Conservation (phyloP, 2,113 vertebrate genomes). For the Eidolon helvum region DNA sequence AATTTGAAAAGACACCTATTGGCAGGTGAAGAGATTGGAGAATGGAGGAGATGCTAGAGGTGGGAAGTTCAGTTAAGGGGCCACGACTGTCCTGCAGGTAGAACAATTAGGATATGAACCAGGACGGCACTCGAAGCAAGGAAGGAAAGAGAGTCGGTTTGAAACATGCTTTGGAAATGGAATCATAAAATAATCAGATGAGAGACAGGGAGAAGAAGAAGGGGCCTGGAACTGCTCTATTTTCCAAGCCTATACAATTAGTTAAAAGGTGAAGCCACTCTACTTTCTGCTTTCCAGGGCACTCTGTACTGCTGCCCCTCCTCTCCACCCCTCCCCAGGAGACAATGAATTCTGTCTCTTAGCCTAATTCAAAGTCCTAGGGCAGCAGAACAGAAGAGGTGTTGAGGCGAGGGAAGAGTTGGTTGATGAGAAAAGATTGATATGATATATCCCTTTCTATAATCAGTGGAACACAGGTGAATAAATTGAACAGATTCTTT, state of each 20-base stretch:
- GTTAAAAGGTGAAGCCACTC: not conserved
- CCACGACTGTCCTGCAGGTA: not conserved
- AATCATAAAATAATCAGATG: not conserved
- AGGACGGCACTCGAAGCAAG: not conserved
- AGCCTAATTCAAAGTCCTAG: slow-evolving; percentile 32
- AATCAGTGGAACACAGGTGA: slow-evolving; percentile 73
- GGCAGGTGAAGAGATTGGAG: not conserved
- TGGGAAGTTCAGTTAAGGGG: not conserved
- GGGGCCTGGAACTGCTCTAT: not conserved
- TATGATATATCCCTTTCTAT: slow-evolving; percentile 67
- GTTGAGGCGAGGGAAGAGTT: slow-evolving; percentile 28
- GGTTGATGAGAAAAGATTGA: slow-evolving; percentile 68
- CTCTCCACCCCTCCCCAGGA: not conserved
- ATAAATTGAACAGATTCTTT: slow-evolving; percentile 69
- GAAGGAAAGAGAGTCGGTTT: not conserved
- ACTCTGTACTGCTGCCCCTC: not conserved
- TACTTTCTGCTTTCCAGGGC: not conserved
- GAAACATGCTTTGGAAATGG: not conserved
- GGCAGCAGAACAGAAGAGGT: slow-evolving; percentile 39
- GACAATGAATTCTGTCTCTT: slow-evolving; percentile 41
- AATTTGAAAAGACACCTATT: not conserved
- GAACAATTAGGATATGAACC: not conserved
- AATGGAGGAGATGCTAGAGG: not conserved
- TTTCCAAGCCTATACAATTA: not conserved
- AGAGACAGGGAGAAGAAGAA: not conserved